Percentiles rank a stretch among this genome's conserved stretches.
Conservation (phyloP, 64 coral and sea anemone species). For the Actinia equina region DNA sequence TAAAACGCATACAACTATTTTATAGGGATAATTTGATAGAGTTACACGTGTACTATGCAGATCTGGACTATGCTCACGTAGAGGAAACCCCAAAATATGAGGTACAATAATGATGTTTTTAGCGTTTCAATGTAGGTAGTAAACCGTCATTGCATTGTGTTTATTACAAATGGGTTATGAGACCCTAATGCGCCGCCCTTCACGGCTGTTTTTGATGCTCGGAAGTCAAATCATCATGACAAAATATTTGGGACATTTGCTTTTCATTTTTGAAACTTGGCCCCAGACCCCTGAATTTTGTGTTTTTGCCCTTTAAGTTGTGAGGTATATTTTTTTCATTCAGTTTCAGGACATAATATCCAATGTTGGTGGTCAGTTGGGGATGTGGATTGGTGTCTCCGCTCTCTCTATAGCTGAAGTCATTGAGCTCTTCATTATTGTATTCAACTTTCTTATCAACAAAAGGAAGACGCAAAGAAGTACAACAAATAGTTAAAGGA, state of each 20-base stretch:
- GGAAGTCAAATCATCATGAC: too few relatives aligned
- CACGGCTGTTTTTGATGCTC: too few relatives aligned
- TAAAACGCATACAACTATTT: not conserved
- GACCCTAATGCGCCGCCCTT: too few relatives aligned
- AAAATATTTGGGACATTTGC: too few relatives aligned
- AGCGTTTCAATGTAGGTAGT: too few relatives aligned
- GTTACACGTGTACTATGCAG: conserved; percentile 22
- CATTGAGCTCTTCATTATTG: conserved; percentile 1
- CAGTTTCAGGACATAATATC: conserved; percentile 20
- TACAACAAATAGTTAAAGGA: too few relatives aligned
- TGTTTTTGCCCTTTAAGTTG: too few relatives aligned
- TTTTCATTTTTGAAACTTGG: too few relatives aligned
- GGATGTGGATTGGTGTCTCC: conserved; percentile 36
- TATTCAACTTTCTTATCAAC: not conserved
- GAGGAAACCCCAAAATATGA: conserved; percentile 22
- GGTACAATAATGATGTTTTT: not conserved
- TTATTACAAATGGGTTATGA: too few relatives aligned
- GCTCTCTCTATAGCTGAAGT: conserved; percentile 28
- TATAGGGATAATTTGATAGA: conserved; percentile 22
- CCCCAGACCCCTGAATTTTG: too few relatives aligned
- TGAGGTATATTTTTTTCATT: not conserved
- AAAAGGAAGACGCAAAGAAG: not conserved
- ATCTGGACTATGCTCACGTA: conserved; percentile 22
- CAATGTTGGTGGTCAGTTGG: conserved; percentile 28
- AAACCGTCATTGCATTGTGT: too few relatives aligned